Evolutionary conservation across 2,888 invertebrate genomes (phyloP), one percentile per base, ranked within the genome.

Genomic region (Anaspis maculata): DNA sequence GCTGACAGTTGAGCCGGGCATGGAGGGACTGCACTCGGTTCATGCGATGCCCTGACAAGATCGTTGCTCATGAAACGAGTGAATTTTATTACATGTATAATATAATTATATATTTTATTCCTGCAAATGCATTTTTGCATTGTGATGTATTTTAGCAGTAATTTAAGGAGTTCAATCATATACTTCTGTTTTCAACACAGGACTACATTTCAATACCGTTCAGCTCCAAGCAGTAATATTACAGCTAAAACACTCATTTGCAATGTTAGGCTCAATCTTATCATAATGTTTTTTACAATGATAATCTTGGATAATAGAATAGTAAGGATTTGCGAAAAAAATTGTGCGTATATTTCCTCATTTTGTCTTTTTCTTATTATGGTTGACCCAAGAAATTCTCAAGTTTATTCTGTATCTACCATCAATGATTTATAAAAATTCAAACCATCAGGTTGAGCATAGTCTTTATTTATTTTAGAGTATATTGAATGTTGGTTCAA

Each of bases 61-160:
- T 49, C 51, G 51, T 59, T 55, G 53, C 53, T 56, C 58, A 55
- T 59, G 61, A 58, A 58, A 51, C 54, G 60, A 60, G 61, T 59
- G 56, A 56, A 49, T 53, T 51, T 59, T 59, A 56, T 59, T 57
- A 57, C 55, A 61, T 64, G 62, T 66, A 64, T 63, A 63, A 62
- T 67, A 70, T 70, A 66, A 63, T 77, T 77, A 76, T 79, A 79
- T 79, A 77, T 79, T 79, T 78, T 79, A 79, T 79, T 78, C 74
- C 77, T 76, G 77, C 77, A 77, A 74, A 77, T 77, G 77, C 78
- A 77, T 77, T 78, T 53, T 80, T 79, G 79, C 79, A 79, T 79
- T 71, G 72, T 73, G 72, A 73, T 72, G 70, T 72, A 66, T 67
- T 67, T 68, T 67, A 68, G 68, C 67, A 57, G 66, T 66, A 67